These are phyloP conservation scores for Pachyuromys duprasi DNA, from an alignment of 2,797 vertebrate species.

Conservation along the genomic window DNA sequence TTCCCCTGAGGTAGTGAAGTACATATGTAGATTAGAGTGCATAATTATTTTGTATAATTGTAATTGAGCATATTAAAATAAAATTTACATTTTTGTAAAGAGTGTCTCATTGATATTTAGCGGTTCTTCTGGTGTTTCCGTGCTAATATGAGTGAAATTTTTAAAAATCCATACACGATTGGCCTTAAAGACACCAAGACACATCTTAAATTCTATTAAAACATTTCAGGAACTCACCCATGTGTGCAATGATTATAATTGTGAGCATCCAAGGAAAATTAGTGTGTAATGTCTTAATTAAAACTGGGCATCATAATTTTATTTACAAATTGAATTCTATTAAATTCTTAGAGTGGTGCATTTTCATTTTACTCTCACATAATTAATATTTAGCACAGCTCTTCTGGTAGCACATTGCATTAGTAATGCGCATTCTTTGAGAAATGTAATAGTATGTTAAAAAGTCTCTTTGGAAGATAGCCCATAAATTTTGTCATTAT, in stretches of 20 bases:
- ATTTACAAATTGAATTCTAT: constrained; percentile 85
- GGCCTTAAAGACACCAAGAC: constrained; percentile 71
- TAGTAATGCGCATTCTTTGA: constrained; percentile 75
- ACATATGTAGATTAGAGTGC: neutral
- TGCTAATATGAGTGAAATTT: constrained; percentile 24
- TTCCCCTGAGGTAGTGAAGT: neutral
- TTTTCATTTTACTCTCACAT: constrained; percentile 80
- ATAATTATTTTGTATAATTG: constrained; percentile 50
- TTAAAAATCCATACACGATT: constrained; percentile 26
- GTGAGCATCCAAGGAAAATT: constrained; percentile 85
- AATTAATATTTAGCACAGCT: constrained; percentile 82
- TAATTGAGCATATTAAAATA: constrained; percentile 7
- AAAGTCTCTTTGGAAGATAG: constrained; percentile 73
- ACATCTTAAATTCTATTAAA: constrained; percentile 83
- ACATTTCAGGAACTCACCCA: constrained; percentile 81
- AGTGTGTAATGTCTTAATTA: constrained; percentile 88
- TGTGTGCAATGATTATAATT: constrained; percentile 83
- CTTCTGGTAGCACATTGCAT: constrained; percentile 74
- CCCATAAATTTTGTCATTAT: constrained; percentile 68
- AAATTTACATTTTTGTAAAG: constrained; percentile 42
- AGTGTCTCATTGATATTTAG: constrained; percentile 25
- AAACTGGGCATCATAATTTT: constrained; percentile 84
- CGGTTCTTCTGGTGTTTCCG: constrained; percentile 35
- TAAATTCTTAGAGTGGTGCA: constrained; percentile 77
- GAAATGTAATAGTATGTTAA: constrained; percentile 62